Evolutionary conservation across 2,797 vertebrate genomes (phyloP).

Genomic region (Sparidentex hasta): DNA sequence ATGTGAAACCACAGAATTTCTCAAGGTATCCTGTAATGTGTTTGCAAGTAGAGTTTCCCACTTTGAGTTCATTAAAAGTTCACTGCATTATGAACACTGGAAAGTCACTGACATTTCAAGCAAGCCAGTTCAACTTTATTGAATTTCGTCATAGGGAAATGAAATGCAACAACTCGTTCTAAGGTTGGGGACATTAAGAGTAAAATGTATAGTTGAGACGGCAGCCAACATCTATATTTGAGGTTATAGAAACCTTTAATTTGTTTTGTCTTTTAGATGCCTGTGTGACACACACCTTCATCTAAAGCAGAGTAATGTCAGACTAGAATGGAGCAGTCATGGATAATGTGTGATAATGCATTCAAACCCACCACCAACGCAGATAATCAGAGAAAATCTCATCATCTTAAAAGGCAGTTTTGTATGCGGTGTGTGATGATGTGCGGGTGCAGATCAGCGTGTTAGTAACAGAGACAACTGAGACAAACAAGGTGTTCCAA

Average conservation of each 20-base stretch:
- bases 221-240: not conserved
- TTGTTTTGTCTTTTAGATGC: not conserved
- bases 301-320: not conserved
- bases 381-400: not conserved
- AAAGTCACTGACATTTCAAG: no score
- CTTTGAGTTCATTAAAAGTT: constrained; percentile 5
- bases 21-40: not conserved
- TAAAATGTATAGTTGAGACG: not conserved
- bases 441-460: constrained; percentile 1
- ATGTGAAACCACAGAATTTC: not conserved
- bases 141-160: not conserved
- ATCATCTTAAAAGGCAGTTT: not conserved
- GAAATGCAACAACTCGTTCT: not conserved
- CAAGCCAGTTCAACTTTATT: not conserved
- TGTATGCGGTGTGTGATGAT: not conserved
- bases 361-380: not conserved
- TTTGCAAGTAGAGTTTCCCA: not conserved
- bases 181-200: not conserved
- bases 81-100: not conserved
- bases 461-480: constrained; percentile 11
- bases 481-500: constrained; percentile 30
- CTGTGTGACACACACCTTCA: not conserved
- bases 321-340: not conserved
- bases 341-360: not conserved
- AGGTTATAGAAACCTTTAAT: not conserved